Evolutionary conservation across 2,888 invertebrate species (phyloP), one percentile per base, ranked within the genome.

Genomic region (Leptura quadrifasciata): DNA sequence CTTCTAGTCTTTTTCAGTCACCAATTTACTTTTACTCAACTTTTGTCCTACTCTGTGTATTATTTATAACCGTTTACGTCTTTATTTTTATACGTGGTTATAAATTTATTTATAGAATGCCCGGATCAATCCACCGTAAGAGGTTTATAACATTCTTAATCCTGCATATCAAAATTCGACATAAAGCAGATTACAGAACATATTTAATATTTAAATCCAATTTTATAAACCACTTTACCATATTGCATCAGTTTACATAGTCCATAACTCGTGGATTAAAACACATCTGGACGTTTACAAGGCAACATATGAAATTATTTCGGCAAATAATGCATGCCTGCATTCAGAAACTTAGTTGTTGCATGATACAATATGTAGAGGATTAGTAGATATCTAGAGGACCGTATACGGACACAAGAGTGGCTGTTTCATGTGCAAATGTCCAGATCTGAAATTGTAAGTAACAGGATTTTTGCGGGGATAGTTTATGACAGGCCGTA

Each of bases 371-470:
- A 65, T 65, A 52, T 24, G 47, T 52, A 24, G 35, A 3, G 71
- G 65, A 73, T 75, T 70, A 75, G 63, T 47, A 65, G 74, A 74
- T 78, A 76, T 61, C 74, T 67, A 71, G 58, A 63, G 72, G 52
- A 57, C 70, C 80, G 72, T 75, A 77, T 77, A 79, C 69, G 79
- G 69, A 20, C 15, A 60, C 55, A 2, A 71, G 63, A 76, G 71
- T 76, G 76, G 77, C 80, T 80, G 85, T 82, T 85, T 83, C 82
- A 82, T 85, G 86, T 85, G 85, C 85, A 86, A 85, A 87, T 85
- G 82, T 78, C 76, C 79, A 82, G 76, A 86, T 87, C 86, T 86
- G 84, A 86, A 87, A 87, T 86, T 85, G 84, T 85, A 87, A 86
- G 83, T 84, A 82, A 85, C 81, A 63, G 77, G 76, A 83, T 81